phyloP scores from a whole-genome alignment of 2,797 vertebrate species.

The Pelobates cultripes region DNA sequence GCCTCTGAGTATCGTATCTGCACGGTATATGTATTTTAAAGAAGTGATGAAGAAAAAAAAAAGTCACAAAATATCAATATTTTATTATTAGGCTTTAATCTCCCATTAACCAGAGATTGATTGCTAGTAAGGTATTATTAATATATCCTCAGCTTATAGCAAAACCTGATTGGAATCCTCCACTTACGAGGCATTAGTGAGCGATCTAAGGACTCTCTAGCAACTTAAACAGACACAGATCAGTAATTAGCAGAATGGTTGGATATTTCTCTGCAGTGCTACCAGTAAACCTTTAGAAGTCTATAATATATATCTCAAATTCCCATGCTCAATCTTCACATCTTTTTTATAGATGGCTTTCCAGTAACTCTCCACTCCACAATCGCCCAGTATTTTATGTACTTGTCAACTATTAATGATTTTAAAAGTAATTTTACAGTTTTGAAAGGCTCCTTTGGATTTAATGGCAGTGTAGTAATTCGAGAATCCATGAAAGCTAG shows the following conservation, averaged over 20 bases:
- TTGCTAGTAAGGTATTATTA: too few species aligned
- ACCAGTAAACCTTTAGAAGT: conserved; percentile 25
- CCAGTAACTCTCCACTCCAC: conserved; percentile 30
- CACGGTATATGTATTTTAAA: too few species aligned
- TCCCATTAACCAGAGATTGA: too few species aligned
- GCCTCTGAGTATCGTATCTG: too few species aligned
- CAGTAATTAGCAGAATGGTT: conserved; percentile 22
- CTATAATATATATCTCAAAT: conserved; percentile 13
- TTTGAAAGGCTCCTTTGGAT: conserved; percentile 15
- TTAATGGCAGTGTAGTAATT: conserved; percentile 4
- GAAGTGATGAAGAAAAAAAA: too few species aligned
- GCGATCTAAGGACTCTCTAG: background rate
- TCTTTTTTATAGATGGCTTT: conserved; percentile 26
- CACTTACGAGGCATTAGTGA: conserved; percentile 5
- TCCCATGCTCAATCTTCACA: conserved; percentile 7
- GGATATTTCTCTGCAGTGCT: conserved; percentile 21
- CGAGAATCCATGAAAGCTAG: background rate
- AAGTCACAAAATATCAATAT: too few species aligned
- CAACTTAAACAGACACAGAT: background rate
- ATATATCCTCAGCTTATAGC: background rate
- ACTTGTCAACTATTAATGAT: conserved; percentile 43
- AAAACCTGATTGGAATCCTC: background rate
- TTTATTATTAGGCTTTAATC: too few species aligned
- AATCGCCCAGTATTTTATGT: conserved; percentile 17
- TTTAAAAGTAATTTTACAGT: conserved; percentile 34